Conservation (phyloP, 2,888 invertebrate species). For the Apamea epomidion region DNA sequence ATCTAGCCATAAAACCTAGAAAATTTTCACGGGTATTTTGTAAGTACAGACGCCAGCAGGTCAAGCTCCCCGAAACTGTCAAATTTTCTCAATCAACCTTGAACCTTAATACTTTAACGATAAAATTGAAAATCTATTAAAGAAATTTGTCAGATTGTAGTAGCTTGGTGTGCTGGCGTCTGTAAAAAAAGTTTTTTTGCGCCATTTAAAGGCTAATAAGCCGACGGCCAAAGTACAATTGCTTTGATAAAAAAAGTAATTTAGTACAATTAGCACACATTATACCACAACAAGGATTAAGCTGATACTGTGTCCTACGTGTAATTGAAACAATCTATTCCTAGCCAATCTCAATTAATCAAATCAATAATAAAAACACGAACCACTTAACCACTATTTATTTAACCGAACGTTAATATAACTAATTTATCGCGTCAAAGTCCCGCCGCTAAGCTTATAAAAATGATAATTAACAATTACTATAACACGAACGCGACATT, state of each 20-base stretch:
- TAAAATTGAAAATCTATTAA: too few relatives aligned
- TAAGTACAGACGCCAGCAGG: neutral
- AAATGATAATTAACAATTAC: slow-evolving; percentile 89
- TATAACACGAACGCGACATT: slow-evolving; percentile 79
- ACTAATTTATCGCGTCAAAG: slow-evolving; percentile 74
- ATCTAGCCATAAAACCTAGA: neutral
- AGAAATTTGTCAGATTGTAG: too few relatives aligned
- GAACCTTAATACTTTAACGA: too few relatives aligned
- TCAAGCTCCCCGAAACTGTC: too few relatives aligned
- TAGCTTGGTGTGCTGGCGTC: too few relatives aligned
- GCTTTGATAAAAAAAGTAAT: slow-evolving; percentile 6
- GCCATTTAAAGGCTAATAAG: neutral
- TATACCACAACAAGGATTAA: slow-evolving; percentile 7
- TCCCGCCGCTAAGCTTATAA: slow-evolving; percentile 80
- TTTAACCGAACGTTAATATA: slow-evolving; percentile 65
- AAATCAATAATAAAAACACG: slow-evolving; percentile 61
- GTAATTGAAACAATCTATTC: slow-evolving; percentile 36
- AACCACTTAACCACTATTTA: slow-evolving; percentile 56
- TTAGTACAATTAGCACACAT: slow-evolving; percentile 11
- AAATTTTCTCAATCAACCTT: too few relatives aligned
- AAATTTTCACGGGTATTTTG: neutral
- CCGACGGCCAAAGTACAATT: neutral
- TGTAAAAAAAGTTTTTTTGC: neutral
- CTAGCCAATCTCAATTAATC: slow-evolving; percentile 42
- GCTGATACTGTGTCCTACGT: neutral